Conservation (phyloP, 2,113 vertebrate species). For the Archilochus colubris region DNA sequence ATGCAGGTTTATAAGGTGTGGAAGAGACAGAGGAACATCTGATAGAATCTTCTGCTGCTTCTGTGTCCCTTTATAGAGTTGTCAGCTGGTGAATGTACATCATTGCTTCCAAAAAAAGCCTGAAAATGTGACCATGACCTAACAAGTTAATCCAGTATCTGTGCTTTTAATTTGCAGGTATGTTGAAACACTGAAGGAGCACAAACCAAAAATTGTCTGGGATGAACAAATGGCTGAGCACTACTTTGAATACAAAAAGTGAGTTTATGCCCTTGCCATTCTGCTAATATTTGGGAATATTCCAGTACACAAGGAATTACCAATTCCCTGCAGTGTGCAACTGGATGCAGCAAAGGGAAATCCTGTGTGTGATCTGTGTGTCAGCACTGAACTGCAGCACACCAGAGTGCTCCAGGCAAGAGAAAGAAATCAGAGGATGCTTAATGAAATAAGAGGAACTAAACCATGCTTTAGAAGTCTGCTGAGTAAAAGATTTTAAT, state of each 20-base stretch:
- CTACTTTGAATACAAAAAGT: slow-evolving; percentile 93
- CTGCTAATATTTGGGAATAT: not conserved
- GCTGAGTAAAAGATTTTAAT: not conserved
- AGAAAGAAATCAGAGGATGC: not conserved
- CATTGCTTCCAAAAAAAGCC: not conserved
- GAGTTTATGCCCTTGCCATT: slow-evolving; percentile 21
- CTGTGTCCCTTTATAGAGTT: not conserved
- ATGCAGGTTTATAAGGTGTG: not conserved
- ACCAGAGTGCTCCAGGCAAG: not conserved
- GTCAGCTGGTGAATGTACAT: not conserved
- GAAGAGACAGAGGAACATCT: not conserved
- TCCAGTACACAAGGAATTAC: not conserved
- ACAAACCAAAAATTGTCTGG: slow-evolving; percentile 89
- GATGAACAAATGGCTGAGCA: slow-evolving; percentile 90
- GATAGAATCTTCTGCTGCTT: not conserved
- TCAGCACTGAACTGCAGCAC: not conserved
- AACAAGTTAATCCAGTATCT: not conserved
- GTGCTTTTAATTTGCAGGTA: slow-evolving; percentile 78
- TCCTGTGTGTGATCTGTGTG: not conserved
- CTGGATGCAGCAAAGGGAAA: not conserved
- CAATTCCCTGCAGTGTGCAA: not conserved
- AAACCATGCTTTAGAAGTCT: not conserved
- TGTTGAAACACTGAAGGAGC: slow-evolving; percentile 89
- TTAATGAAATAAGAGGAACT: not conserved
- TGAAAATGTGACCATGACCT: not conserved